These are phyloP conservation scores for Tadarida brasiliensis DNA, from an alignment of 2,797 vertebrate species.

Conservation along the genomic window DNA sequence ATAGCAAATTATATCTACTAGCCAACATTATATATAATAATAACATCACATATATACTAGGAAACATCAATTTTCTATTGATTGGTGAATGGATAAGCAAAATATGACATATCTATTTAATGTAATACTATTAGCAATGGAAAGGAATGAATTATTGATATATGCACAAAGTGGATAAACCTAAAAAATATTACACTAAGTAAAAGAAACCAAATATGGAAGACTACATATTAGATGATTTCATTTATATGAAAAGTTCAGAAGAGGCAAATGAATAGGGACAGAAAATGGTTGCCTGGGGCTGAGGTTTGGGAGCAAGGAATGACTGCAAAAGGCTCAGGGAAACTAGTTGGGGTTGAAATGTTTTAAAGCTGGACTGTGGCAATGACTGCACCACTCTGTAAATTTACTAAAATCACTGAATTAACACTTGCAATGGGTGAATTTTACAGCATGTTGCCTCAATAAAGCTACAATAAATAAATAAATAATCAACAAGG, in stretches of 20 bases:
- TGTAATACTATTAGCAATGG: neutral
- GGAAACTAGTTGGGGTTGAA: neutral
- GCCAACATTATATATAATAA: neutral
- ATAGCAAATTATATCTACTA: neutral
- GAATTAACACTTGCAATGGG: neutral
- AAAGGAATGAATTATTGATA: neutral
- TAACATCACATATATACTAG: neutral
- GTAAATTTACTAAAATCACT: neutral
- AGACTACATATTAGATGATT: neutral
- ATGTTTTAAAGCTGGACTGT: neutral
- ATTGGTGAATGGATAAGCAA: neutral
- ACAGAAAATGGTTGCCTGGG: neutral
- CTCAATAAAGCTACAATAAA: neutral
- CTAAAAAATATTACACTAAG: neutral
- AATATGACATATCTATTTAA: neutral
- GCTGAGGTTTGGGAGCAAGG: neutral
- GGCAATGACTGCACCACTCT: neutral
- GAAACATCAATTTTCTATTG: slow-evolving; percentile 18
- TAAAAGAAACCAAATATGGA: neutral
- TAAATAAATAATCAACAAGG: neutral
- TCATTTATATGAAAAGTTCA: neutral
- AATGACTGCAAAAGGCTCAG: neutral
- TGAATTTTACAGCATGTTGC: neutral
- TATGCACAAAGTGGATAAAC: neutral
- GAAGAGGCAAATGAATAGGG: neutral